Base-by-base conservation (phyloP, 2,888 invertebrate species). In the Agrotis segetum region DNA sequence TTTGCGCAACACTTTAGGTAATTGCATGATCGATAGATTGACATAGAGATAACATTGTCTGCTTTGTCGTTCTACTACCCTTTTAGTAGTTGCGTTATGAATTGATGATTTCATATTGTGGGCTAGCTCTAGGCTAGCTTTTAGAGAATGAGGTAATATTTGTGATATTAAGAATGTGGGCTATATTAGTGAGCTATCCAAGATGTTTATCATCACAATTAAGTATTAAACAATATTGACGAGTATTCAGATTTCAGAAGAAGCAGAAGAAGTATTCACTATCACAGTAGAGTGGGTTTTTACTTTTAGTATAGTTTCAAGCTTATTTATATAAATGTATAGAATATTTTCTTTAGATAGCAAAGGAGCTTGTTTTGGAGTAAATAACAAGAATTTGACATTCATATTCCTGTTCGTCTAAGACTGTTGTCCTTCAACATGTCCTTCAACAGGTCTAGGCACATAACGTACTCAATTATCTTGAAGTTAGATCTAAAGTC, bases 1-100 rank as follows among this genome's bases (percentile, higher is more conserved):
- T 91, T 94, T 92, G 88, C 90, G 91, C 90, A 92, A 92, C 90
- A 83, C 81, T 86, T 87, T 90, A 73, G 83, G 80, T 86, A 89
- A 92, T 93, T 91, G 88, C 90, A 80, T 89, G 91, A 93, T 91
- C 88, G 82, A 88, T 88, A 91, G 94, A 93, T 94, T 91, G 92
- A 92, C 89, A 88, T 78, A 74, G 75, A 85, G 94, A 94, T 94
- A 93, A 91, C 89, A 91, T 91, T 92, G 91, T 91, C 88, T 84
- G 83, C 80, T 85, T 86, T 86, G 88, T 87, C 85, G 85, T 85
- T 83, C 83, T 77, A 79, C 78, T 87, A 87, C 81, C 88, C 85
- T 87, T 85, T 86, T 84, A 79, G 67, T 77, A 67, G 74, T 79
- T 69, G 47, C 63, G 66, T 80, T 80, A 73, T 75, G 67, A 75